Evolutionary conservation across 2,797 vertebrate genomes (phyloP), one percentile per base, ranked within the genome.

Genomic region (Tokudaia muenninki): DNA sequence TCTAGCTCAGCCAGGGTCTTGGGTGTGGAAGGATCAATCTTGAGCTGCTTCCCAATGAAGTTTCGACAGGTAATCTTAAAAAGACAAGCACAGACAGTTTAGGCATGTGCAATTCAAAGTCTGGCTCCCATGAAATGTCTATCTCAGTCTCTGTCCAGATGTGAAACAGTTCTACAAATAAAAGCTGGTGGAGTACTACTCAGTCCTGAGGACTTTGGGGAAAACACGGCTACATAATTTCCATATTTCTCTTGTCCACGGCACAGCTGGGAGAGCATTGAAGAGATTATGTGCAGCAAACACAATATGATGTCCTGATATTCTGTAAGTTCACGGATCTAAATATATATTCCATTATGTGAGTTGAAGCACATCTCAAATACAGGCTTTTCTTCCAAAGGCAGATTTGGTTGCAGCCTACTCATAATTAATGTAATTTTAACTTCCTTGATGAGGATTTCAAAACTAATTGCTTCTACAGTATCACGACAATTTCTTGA

Each of bases 61-160:
- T 98, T 99, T 98, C 98, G 99, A 97, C 98, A 99, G 29, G 98
- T 99, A 89, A 99, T 98, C 99, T 99, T 96, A 96, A 97, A 98
- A 94, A 97, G 50, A 91, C 63, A 29, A 95, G 50, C 95, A 95
- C 44, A 47, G 98, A 94, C 59, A 1, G 94, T 81, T 96, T 59
- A n/a, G 65, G 72, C 61, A 96, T 57, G 82, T 94, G 91, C 34
- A 97, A 55, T 65, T 67, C 93, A 78, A 95, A 92, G 41, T 80
- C 41, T 82, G 6, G 83, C 80, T 92, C n/a, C 13, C 83, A 92
- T 91, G 74, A 93, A 98, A 92, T 31, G 87, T 97, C 31, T 87
- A 55, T 97, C 75, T 96, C 74, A 92, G 86, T 97, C 97, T 21
- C 63, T 96, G 70, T 80, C 44, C 92, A 70, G 24, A 87, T 79